Conservation (phyloP, 2,888 invertebrate species). For the Agonopterix arenella region DNA sequence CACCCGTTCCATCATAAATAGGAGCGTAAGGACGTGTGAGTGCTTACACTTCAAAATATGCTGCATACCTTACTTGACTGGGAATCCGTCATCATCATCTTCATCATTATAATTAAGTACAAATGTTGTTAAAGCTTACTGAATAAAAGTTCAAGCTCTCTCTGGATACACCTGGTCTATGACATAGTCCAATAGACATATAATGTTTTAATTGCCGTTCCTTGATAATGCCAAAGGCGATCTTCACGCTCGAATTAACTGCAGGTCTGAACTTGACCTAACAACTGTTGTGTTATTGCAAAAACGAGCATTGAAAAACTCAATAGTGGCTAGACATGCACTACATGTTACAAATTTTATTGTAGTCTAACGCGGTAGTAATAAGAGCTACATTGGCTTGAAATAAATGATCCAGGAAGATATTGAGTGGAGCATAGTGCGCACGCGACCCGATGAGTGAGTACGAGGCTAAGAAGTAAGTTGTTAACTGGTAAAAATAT, state of each 20-base stretch:
- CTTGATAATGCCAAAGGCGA: slow-evolving; percentile 7
- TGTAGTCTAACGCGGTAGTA: background rate
- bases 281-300: slow-evolving; percentile 21
- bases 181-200: no score
- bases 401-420: slow-evolving; percentile 4
- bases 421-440: slow-evolving; percentile 19
- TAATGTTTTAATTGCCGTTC: no score
- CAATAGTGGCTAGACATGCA: slow-evolving; percentile 21
- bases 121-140: no score
- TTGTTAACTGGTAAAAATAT: no score
- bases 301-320: slow-evolving; percentile 18
- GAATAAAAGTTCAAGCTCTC: no score
- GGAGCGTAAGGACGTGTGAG: no score
- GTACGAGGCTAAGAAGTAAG: background rate
- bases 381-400: slow-evolving; percentile 13
- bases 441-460: slow-evolving; percentile 34
- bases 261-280: slow-evolving; percentile 48
- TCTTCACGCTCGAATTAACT: slow-evolving; percentile 27
- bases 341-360: slow-evolving; percentile 1
- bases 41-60: no score
- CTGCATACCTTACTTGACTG: no score
- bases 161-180: no score
- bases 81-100: no score
- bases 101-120: no score
- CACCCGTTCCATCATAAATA: no score